Evolutionary conservation across 2,888 invertebrate species (phyloP), one percentile per base, ranked within the genome.

Genomic region (Plagodis dolabraria): DNA sequence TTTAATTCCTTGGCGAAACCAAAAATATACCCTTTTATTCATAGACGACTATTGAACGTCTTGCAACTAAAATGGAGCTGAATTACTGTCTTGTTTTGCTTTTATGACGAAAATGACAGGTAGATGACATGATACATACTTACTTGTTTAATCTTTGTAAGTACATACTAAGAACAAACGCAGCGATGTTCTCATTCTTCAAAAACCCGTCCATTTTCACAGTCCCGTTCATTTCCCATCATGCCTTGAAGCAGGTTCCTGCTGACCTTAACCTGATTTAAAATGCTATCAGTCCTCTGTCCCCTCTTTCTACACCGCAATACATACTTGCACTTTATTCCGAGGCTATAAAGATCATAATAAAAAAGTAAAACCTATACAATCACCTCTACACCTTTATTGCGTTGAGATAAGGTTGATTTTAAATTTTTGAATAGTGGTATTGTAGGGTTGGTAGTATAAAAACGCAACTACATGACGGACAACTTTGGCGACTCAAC

Each of bases 191-290:
- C 36, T 0, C 5, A 40, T 40, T 54, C 10, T 35, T 12, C 7
- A 36, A 9, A 38, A 49, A 49, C 33, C 7, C 1, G 36, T 33
- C 10, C 11, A 22, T 57, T 36, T 45, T 54, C 48, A 12, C 47
- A 47, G 47, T 52, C 45, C 42, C 34, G 53, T 51, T 47, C 53
- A 22, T 51, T 56, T 48, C 5, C 40, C 40, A 40, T 40, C 33
- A 47, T 11, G 45, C 46, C 36, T 46, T 46, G 22, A 45, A 69
- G 62, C 65, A 58, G 65, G 68, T 73, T 75, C 73, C 70, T 79
- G 75, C 78, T 87, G 89, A 90, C 90, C 91, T 91, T 91, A 89
- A 90, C 90, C 89, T 89, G 85, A 87, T 91, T 89, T 89, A 89
- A 90, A 87, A 91, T 91, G 90, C 91, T 83, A 87, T 88, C 86